Evolutionary conservation across 1,140 invertebrate species (phyloP).

Genomic region (Sinella curviseta): DNA sequence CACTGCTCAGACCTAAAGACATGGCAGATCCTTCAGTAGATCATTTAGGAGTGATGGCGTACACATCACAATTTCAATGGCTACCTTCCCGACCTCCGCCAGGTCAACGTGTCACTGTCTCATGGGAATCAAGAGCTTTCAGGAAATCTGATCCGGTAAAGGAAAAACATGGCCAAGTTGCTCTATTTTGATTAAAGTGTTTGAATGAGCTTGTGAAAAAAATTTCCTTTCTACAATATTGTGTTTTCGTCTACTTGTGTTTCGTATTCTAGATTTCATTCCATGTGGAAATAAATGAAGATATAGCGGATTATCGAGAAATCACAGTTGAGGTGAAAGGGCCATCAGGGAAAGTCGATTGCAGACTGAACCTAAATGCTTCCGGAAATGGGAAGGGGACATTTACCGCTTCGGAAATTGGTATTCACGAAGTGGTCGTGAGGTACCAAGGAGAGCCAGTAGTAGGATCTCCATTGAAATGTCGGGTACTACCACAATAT

Average conservation of each 20-base stretch:
- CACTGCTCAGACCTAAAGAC: constrained; percentile 85
- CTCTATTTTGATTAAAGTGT: constrained; percentile 5
- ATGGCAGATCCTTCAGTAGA: constrained; percentile 92
- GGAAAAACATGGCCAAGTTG: not conserved
- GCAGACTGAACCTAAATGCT: constrained; percentile 66
- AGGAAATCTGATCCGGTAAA: constrained; percentile 43
- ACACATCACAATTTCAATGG: constrained; percentile 85
- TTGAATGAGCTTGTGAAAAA: too few relatives aligned
- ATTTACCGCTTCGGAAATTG: constrained; percentile 85
- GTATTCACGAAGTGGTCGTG: constrained; percentile 83
- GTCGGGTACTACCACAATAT: constrained; percentile 80
- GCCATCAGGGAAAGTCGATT: constrained; percentile 65
- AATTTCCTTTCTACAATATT: constrained; percentile 37
- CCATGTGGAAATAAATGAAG: constrained; percentile 73
- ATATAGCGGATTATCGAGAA: constrained; percentile 74
- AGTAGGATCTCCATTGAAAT: constrained; percentile 72
- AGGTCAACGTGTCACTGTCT: constrained; percentile 63
- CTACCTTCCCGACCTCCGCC: constrained; percentile 77
- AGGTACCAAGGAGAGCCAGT: constrained; percentile 67
- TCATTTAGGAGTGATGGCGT: constrained; percentile 94
- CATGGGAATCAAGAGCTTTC: constrained; percentile 30
- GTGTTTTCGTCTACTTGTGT: too few relatives aligned
- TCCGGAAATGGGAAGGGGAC: constrained; percentile 68
- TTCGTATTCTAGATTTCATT: constrained; percentile 73
- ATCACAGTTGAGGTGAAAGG: constrained; percentile 82